Percentiles rank a stretch among this genome's conserved stretches.
Evolutionary conservation across 2,888 invertebrate species (phyloP).

Genomic region (Drosophila borealis): DNA sequence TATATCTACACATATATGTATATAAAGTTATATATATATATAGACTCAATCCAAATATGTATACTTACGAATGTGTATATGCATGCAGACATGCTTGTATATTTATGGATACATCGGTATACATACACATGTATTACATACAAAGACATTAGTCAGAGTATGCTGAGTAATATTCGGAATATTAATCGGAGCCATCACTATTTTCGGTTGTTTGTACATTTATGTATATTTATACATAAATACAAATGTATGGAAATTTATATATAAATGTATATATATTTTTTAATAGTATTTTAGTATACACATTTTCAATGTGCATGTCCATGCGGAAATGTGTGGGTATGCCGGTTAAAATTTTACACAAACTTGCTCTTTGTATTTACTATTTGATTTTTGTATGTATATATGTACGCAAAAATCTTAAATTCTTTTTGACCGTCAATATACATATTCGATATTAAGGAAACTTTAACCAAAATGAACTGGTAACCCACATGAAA

Average conservation of each 20-base stretch:
- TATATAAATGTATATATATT: neutral
- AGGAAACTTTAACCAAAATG: no score
- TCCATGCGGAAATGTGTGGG: neutral
- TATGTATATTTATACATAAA: neutral
- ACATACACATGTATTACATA: slow-evolving; percentile 39
- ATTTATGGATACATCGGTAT: slow-evolving; percentile 43
- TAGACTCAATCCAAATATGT: slow-evolving; percentile 32
- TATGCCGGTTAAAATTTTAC: no score
- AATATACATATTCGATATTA: no score
- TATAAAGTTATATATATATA: slow-evolving; percentile 10
- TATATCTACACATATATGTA: slow-evolving; percentile 9
- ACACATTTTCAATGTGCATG: neutral
- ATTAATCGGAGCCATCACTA: slow-evolving; percentile 18
- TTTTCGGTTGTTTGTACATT: slow-evolving; percentile 11
- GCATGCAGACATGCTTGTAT: slow-evolving; percentile 36
- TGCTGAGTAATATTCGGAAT: slow-evolving; percentile 55
- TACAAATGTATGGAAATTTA: neutral
- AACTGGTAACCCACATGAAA: no score
- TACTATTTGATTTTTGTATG: no score
- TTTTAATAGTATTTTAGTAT: no score
- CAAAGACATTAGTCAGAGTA: slow-evolving; percentile 54
- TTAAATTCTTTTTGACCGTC: no score
- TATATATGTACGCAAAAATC: no score
- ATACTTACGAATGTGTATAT: slow-evolving; percentile 43
- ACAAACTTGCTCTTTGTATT: no score